Evolutionary conservation across 2,797 vertebrate genomes (phyloP), one percentile per base, ranked within the genome.

Genomic region (Silurus aristotelis): DNA sequence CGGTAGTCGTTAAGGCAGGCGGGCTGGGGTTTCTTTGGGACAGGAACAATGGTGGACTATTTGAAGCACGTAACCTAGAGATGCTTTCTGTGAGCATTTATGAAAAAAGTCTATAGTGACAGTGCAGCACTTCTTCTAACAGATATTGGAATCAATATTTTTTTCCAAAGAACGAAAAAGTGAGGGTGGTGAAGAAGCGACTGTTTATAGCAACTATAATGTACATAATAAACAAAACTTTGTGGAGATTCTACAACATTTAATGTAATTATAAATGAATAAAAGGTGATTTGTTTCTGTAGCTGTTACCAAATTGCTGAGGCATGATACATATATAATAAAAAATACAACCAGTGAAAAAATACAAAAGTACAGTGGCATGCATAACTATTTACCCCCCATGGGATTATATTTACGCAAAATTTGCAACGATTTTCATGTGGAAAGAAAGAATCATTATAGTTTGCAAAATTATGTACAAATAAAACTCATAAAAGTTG

Each of bases 401-500:
- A 5, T 20, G 43, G 43, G 20, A 71, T 56, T 56, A 76, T 9
- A 31, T 56, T 27, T 56, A 20, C 52, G 58, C 55, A 77, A 19
- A 58, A 17, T 12, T 76, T 25, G 3, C 52, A 10, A 31, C 25
- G 19, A 55, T 75, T 19, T 58, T 76, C 17, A 31, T 13, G 15
- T 27, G 52, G 19, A 5, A 38, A 22, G 31, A 20, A 77, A 64
- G 17, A 38, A 38, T 46, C 56, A 38, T 75, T 27, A 75, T 13
- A 75, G 48, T 9, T 27, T 19, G 15, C 7, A 7, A 79, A 46
- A 14, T 43, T 43, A 78, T 46, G 22, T 63, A 73, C 22, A 55
- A 73, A 73, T 73, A 73, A 73, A 73, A 20, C 27, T 22, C 6
- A n/a, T 61, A 61, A 43, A 79, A 79, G 10, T 43, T 61, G 31